A percentile compares a stretch with the other conserved stretches of the same genome.
Conservation (phyloP, 1,140 invertebrate species). For the Zeugodacus cucurbitae region DNA sequence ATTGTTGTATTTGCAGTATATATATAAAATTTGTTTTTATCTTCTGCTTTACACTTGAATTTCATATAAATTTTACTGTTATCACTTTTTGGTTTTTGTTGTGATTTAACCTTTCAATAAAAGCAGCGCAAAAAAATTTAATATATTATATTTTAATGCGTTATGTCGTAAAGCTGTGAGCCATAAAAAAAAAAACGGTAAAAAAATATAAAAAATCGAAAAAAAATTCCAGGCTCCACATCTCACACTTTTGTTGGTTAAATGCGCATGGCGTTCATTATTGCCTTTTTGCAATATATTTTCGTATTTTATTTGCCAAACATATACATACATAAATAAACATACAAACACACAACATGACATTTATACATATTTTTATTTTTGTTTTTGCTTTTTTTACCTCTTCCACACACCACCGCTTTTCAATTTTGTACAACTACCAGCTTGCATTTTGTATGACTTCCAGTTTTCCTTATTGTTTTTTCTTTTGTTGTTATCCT, state of each 20-base stretch:
- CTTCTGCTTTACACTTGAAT: neutral
- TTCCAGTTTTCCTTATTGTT: no score
- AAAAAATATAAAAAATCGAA: neutral
- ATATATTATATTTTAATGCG: neutral
- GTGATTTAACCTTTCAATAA: neutral
- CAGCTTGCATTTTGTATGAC: neutral
- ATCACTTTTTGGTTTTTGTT: neutral
- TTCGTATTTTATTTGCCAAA: neutral
- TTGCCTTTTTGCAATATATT: neutral
- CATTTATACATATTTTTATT: neutral
- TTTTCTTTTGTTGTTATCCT: neutral
- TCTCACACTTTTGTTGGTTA: neutral
- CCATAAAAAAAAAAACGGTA: neutral
- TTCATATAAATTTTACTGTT: neutral
- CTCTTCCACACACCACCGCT: neutral
- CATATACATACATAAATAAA: neutral
- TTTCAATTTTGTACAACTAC: neutral
- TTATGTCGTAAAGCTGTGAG: neutral
- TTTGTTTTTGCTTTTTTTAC: neutral
- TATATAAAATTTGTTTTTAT: neutral
- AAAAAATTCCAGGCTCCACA: neutral
- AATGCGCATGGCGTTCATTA: neutral
- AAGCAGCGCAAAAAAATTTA: neutral
- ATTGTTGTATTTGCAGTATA: neutral
- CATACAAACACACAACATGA: neutral